These are phyloP conservation scores for Homarus gammarus DNA, from an alignment of 2,888 invertebrate species.

Conservation along the genomic window DNA sequence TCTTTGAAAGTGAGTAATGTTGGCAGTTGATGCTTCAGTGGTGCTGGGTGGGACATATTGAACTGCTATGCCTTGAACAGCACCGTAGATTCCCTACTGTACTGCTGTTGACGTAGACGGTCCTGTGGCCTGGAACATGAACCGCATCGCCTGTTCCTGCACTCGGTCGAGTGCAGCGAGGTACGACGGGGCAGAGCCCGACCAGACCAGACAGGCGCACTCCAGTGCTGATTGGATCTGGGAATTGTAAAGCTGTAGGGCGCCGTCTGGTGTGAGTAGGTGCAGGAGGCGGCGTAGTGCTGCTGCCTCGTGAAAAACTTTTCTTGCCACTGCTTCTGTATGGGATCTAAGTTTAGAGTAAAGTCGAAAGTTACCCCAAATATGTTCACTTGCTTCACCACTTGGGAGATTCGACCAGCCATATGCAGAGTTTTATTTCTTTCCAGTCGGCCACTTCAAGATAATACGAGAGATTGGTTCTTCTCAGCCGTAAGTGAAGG, in stretches of 20 bases:
- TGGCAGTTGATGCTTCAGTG: not conserved
- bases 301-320: too few relatives aligned
- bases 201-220: not conserved
- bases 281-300: not conserved
- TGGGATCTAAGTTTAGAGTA: not conserved
- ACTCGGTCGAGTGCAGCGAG: not conserved
- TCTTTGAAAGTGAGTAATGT: too few relatives aligned
- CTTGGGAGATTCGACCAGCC: too few relatives aligned
- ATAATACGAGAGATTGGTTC: too few relatives aligned
- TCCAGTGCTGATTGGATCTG: conserved; percentile 17
- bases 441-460: too few relatives aligned
- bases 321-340: not conserved
- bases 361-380: too few relatives aligned
- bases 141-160: not conserved
- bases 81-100: not conserved
- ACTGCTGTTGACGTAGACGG: not conserved
- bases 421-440: too few relatives aligned
- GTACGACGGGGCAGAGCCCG: not conserved
- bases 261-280: not conserved
- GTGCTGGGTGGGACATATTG: not conserved
- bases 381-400: too few relatives aligned
- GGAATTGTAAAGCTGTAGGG: not conserved
- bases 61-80: not conserved
- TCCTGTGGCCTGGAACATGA: not conserved
- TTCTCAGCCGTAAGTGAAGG: too few relatives aligned